Percentiles rank a stretch among this genome's conserved stretches.
Conservation (phyloP, 1,140 invertebrate genomes). For the Plutomurus gul region DNA sequence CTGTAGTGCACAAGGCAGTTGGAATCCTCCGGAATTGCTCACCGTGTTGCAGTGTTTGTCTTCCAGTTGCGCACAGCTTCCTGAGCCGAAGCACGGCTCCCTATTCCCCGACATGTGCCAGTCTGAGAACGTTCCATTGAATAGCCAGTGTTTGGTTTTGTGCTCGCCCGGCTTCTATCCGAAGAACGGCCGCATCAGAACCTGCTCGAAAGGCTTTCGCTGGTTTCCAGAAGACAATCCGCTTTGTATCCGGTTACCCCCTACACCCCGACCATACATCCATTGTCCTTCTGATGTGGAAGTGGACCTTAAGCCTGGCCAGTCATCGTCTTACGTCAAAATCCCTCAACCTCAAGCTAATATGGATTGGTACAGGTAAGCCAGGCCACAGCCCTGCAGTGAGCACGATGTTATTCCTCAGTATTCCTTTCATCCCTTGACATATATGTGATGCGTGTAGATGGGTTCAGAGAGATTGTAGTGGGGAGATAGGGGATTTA, state of each 20-base stretch:
- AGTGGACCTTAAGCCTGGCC: constrained; percentile 63
- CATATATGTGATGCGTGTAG: neutral
- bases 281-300: constrained; percentile 64
- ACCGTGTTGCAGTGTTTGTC: constrained; percentile 37
- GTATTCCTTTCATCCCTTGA: neutral
- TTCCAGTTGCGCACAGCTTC: constrained; percentile 48
- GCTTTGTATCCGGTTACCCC: constrained; percentile 47
- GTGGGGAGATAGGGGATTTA: no score
- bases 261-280: constrained; percentile 64
- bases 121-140: constrained; percentile 48
- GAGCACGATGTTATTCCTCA: no score
- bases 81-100: constrained; percentile 49
- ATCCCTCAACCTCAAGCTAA: constrained; percentile 70
- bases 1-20: constrained; percentile 40
- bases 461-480: no score
- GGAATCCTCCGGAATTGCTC: constrained; percentile 32
- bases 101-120: constrained; percentile 52
- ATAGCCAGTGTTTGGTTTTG: constrained; percentile 53
- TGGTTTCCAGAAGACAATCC: constrained; percentile 53
- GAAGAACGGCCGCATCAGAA: constrained; percentile 53
- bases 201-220: constrained; percentile 50
- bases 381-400: neutral
- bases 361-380: constrained; percentile 67
- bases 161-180: constrained; percentile 52
- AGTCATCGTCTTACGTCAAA: constrained; percentile 63